Conservation (phyloP, 2,888 invertebrate genomes). For the Dilophus febrilis region DNA sequence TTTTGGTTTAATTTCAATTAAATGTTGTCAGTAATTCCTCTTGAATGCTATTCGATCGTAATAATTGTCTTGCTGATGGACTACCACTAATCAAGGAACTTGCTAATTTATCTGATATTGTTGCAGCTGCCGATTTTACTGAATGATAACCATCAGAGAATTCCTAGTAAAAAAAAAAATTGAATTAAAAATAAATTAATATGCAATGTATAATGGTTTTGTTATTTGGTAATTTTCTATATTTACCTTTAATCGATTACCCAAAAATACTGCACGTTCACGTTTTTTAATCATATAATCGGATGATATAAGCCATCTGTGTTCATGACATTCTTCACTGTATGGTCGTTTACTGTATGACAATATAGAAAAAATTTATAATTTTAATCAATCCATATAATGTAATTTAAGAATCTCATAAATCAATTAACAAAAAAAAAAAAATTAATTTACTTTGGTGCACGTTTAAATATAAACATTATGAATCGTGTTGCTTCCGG, state of each 20-base stretch:
- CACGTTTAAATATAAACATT: constrained; percentile 87
- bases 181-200: constrained; percentile 2
- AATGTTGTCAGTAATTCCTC: constrained; percentile 52
- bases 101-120: constrained; percentile 39
- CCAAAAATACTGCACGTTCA: constrained; percentile 72
- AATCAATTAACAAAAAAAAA: too few relatives aligned
- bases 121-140: constrained; percentile 42
- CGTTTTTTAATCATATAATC: constrained; percentile 88
- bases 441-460: constrained; percentile 57
- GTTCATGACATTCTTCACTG: constrained; percentile 87
- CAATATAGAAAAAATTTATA: neutral
- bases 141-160: constrained; percentile 68
- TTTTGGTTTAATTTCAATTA: constrained; percentile 7
- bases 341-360: constrained; percentile 72
- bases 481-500: constrained; percentile 87
- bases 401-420: too few relatives aligned
- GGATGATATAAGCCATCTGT: constrained; percentile 85
- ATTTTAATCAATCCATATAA: too few relatives aligned
- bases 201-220: neutral
- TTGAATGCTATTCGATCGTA: constrained; percentile 68
- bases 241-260: constrained; percentile 58
- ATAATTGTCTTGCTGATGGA: constrained; percentile 38
- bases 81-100: constrained; percentile 38
- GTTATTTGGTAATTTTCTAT: neutral
- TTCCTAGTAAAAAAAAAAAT: constrained; percentile 32